Evolutionary conservation across 2,113 vertebrate species (phyloP), one percentile per base, ranked within the genome.

Genomic region (Neomonachus schauinslandi): DNA sequence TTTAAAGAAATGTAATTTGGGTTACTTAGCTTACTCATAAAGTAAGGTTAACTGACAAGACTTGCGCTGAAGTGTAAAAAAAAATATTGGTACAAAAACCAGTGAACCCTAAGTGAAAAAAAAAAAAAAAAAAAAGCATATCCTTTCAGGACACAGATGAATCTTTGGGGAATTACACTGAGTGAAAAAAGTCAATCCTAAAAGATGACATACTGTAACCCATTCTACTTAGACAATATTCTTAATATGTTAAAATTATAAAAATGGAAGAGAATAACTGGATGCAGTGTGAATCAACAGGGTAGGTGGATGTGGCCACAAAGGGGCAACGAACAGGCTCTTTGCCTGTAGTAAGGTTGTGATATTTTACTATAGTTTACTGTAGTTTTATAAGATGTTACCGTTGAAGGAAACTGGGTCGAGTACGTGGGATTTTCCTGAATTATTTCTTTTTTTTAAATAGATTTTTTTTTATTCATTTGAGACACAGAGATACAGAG

Each of bases 21-120:
- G 95, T 98, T 98, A 96, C 89, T 98, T 97, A 95, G 84, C 97
- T 99, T 98, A 98, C 98, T 98, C 98, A 98, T 97, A 98, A 98
- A 98, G 98, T 98, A 99, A 99, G 97, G 96, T 98, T 97, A 98
- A 98, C 98, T 97, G 94, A 97, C 97, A 94, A 98, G 96, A 97
- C 98, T 98, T 98, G 98, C 98, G 98, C 82, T 83, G 0, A 98
- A 96, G 97, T 89, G 31, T 95, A 98, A 97, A 95, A 95, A 98
- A 97, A 96, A 96, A 42, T 91, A 98, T 93, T 95, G 95, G 97
- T 95, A 98, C 31, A 96, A 97, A 98, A 98, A 95, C 97, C 91
- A 96, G 95, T 67, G 96, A 98, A 95, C 76, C 14, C 26, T 95
- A 95, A 98, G 98, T 86, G 49, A 42, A 42, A 42, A 42, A 42